Conservation (phyloP, 2,113 vertebrate species). For the Galemys pyrenaicus region DNA sequence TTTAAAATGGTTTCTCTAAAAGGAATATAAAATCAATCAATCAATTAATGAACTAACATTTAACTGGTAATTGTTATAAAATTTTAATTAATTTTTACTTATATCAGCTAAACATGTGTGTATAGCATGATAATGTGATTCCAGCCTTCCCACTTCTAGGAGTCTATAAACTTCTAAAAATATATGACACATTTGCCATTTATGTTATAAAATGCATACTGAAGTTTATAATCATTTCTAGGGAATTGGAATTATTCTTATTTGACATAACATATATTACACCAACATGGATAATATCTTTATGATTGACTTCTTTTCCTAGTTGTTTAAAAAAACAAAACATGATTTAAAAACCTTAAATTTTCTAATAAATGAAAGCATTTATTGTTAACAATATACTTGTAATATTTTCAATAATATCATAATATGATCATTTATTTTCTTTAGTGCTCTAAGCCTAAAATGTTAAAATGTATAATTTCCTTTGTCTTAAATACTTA, state of each 20-base stretch:
- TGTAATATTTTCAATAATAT: not conserved
- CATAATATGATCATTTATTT: not conserved
- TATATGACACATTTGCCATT: not conserved
- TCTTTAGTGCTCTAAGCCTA: not conserved
- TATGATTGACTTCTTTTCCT: not conserved
- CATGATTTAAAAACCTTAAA: too few relatives aligned
- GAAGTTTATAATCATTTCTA: not conserved
- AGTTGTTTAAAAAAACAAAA: not conserved
- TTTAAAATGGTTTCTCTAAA: not conserved
- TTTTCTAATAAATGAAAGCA: too few relatives aligned
- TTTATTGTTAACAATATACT: not conserved
- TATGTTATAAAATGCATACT: not conserved
- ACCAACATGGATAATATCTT: not conserved
- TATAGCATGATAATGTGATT: not conserved
- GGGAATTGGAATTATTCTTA: not conserved
- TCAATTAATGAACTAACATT: not conserved
- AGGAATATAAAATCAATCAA: not conserved
- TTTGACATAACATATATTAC: not conserved
- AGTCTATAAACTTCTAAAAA: not conserved
- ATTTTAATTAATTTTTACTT: not conserved
- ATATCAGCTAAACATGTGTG: not conserved
- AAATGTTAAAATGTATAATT: not conserved
- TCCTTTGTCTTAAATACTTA: not conserved
- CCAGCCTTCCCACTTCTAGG: not conserved
- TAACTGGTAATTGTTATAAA: not conserved